Evolutionary conservation across 2,797 vertebrate genomes (phyloP).

Genomic region (Schizopygopsis pylzovi): DNA sequence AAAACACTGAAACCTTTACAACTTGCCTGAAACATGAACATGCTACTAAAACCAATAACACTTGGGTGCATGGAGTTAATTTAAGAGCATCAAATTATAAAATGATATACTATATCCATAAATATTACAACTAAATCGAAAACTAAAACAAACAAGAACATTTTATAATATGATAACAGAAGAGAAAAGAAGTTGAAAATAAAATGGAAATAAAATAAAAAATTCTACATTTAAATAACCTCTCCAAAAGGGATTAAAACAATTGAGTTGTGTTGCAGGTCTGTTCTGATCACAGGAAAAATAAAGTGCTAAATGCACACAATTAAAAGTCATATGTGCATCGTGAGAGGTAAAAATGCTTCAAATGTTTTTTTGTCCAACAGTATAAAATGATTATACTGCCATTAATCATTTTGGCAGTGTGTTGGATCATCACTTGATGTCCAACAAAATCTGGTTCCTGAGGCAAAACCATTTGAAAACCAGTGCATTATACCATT

Average conservation of each 20-base stretch:
- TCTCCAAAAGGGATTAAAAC: neutral
- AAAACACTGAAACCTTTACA: neutral
- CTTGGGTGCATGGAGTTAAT: neutral
- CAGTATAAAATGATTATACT: too few species aligned
- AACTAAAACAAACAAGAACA: neutral
- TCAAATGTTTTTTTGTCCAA: neutral
- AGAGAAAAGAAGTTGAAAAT: neutral
- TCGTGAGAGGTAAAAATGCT: neutral
- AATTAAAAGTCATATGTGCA: neutral
- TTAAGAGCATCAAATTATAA: neutral
- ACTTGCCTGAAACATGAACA: neutral
- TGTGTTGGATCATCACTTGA: slow-evolving; percentile 19
- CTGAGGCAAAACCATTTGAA: slow-evolving; percentile 19
- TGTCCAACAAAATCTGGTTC: slow-evolving; percentile 21
- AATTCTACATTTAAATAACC: neutral
- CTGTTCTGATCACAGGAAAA: neutral
- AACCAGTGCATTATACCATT: slow-evolving; percentile 7
- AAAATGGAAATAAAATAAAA: neutral
- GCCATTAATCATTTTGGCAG: neutral
- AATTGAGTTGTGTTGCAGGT: neutral
- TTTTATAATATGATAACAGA: neutral
- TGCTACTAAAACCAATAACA: neutral
- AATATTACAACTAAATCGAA: neutral
- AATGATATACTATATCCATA: neutral
- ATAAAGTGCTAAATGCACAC: neutral